These are phyloP conservation scores for Notospermus geniculatus DNA, from an alignment of 1,140 invertebrate species.

Conservation along the genomic window DNA sequence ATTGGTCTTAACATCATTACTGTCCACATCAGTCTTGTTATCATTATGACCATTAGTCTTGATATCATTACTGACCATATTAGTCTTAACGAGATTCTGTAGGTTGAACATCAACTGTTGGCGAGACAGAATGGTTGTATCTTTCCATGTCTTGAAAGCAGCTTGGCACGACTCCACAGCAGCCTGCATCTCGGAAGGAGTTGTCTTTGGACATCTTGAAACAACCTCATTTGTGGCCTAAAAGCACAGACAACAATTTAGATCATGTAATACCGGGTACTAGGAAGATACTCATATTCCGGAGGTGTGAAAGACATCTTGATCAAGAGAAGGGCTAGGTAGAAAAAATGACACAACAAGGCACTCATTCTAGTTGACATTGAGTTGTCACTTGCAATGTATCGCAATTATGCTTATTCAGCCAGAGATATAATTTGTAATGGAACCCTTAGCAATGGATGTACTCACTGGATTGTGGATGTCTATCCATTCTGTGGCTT, in stretches of 20 bases:
- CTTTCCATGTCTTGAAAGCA: constrained; percentile 82
- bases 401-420: too few relatives aligned
- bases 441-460: too few relatives aligned
- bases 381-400: too few relatives aligned
- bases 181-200: constrained; percentile 84
- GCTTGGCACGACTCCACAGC: constrained; percentile 84
- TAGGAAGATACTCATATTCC: too few relatives aligned
- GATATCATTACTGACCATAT: constrained; percentile 62
- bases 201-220: constrained; percentile 84
- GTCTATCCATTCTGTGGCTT: constrained; percentile 89
- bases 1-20: too few relatives aligned
- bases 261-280: too few relatives aligned
- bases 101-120: constrained; percentile 96
- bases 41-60: background rate
- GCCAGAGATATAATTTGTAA: too few relatives aligned
- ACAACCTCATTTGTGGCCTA: constrained; percentile 69
- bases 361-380: too few relatives aligned
- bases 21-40: background rate
- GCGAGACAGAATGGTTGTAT: constrained; percentile 87
- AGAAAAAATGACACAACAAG: too few relatives aligned
- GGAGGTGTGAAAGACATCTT: too few relatives aligned
- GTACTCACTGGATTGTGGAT: constrained; percentile 83
- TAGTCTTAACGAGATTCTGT: constrained; percentile 73
- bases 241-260: too few relatives aligned
- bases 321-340: too few relatives aligned